These are phyloP conservation scores for Bombus polaris DNA, from an alignment of 1,140 invertebrate genomes.

Conservation along the genomic window DNA sequence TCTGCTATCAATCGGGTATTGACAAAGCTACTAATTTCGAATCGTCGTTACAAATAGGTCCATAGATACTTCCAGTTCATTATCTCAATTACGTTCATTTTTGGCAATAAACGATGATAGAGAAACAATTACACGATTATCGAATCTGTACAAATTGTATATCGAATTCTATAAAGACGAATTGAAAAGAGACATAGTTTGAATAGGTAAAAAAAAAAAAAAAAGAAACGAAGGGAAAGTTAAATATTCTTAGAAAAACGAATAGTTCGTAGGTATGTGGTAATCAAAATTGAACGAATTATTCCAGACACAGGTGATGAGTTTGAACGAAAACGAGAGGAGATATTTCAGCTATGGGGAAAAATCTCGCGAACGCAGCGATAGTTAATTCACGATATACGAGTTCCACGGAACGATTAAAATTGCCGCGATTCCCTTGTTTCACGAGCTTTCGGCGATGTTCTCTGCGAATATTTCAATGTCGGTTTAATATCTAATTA, in stretches of 20 bases:
- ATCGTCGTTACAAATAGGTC: background rate
- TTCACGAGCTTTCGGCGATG: background rate
- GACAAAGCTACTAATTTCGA: background rate
- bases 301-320: background rate
- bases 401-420: background rate
- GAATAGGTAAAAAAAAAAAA: background rate
- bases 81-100: background rate
- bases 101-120: background rate
- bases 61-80: background rate
- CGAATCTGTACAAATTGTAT: background rate
- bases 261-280: background rate
- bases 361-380: background rate
- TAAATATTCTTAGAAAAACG: background rate
- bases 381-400: background rate
- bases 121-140: background rate
- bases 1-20: background rate
- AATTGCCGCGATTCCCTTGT: background rate
- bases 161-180: background rate
- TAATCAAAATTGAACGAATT: background rate
- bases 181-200: background rate
- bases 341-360: background rate
- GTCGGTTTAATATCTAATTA: constrained; percentile 22
- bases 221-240: no score
- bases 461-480: constrained; percentile 2
- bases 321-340: background rate